These are phyloP conservation scores for Calcarius lapponicus DNA, from an alignment of 2,797 vertebrate species.

Conservation along the genomic window DNA sequence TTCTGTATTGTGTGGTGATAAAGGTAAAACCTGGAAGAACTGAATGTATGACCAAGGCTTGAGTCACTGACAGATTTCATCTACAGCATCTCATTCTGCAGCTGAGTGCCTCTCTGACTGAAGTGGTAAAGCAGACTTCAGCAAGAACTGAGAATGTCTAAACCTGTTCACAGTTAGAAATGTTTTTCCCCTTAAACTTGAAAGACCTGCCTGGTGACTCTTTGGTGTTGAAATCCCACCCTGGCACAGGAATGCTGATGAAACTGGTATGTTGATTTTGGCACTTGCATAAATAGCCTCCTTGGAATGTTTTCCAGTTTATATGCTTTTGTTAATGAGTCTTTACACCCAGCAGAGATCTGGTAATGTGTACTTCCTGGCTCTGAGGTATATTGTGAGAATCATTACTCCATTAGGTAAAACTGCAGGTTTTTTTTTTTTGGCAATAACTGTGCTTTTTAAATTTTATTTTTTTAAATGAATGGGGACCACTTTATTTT, in stretches of 20 bases:
- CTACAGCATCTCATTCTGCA: background rate
- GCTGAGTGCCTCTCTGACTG: background rate
- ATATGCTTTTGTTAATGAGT: slow-evolving; percentile 45
- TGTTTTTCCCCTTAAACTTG: slow-evolving; percentile 41
- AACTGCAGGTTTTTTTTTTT: background rate
- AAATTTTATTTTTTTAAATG: background rate
- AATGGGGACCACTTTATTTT: background rate
- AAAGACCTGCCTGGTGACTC: slow-evolving; percentile 59
- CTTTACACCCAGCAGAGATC: slow-evolving; percentile 30
- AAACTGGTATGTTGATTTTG: slow-evolving; percentile 65
- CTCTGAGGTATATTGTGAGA: background rate
- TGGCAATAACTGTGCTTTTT: background rate
- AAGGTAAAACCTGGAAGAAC: background rate
- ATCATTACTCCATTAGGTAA: background rate
- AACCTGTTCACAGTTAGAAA: slow-evolving; percentile 58
- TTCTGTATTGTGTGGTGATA: background rate
- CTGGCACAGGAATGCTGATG: slow-evolving; percentile 5
- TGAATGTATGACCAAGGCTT: background rate
- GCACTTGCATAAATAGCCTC: slow-evolving; percentile 62
- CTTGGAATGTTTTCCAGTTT: slow-evolving; percentile 53
- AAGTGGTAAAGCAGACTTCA: slow-evolving; percentile 16
- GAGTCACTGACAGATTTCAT: slow-evolving; percentile 24
- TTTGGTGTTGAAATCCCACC: slow-evolving; percentile 48
- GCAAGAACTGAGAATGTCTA: slow-evolving; percentile 34
- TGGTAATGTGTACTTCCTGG: slow-evolving; percentile 7